phyloP scores from a whole-genome alignment of 2,888 invertebrate species.

The Trichopria drosophilae region DNA sequence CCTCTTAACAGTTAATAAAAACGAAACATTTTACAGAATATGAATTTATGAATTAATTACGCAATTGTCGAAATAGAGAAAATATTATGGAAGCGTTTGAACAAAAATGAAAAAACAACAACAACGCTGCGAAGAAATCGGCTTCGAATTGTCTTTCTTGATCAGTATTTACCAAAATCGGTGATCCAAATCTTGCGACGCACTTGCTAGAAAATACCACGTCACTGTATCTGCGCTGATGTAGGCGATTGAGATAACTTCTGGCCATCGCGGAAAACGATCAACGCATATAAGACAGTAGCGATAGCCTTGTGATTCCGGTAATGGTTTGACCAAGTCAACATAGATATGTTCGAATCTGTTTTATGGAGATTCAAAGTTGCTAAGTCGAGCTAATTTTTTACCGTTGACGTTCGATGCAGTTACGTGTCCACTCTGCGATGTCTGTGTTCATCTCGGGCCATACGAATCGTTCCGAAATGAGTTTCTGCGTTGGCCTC shows the following conservation, averaged over 20 bases:
- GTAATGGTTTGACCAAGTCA: constrained; percentile 47
- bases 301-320: constrained; percentile 36
- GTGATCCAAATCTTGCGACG: not conserved
- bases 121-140: too few relatives aligned
- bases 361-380: constrained; percentile 32
- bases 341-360: constrained; percentile 41
- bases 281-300: constrained; percentile 49
- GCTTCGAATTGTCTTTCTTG: constrained; percentile 12
- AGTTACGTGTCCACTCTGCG: constrained; percentile 36
- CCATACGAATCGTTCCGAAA: constrained; percentile 36
- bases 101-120: too few relatives aligned
- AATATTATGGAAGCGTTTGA: too few relatives aligned
- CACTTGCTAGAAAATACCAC: not conserved
- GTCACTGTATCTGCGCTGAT: constrained; percentile 9
- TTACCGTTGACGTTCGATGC: constrained; percentile 40
- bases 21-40: too few relatives aligned
- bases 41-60: too few relatives aligned
- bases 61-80: too few relatives aligned
- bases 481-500: constrained; percentile 20
- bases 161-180: constrained; percentile 7
- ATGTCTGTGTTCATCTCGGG: constrained; percentile 36
- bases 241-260: not conserved
- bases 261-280: constrained; percentile 37
- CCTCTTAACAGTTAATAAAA: too few relatives aligned
- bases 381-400: constrained; percentile 38